These are phyloP conservation scores for Pseudoatta argentina DNA, from an alignment of 1,140 invertebrate species.

Conservation along the genomic window DNA sequence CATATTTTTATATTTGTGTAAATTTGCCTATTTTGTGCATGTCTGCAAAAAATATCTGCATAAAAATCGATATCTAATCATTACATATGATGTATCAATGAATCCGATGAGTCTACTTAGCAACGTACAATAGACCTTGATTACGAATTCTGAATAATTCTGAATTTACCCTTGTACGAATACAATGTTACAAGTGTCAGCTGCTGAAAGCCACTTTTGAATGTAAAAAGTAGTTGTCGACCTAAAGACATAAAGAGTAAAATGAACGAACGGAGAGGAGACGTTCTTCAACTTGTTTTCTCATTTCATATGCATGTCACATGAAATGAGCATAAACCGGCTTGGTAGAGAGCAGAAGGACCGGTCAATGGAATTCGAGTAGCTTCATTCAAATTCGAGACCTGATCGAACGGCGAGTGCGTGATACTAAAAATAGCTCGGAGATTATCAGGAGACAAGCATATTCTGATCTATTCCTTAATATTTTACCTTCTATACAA, in stretches of 20 bases:
- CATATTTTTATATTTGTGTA: too few relatives aligned
- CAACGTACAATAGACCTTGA: not conserved
- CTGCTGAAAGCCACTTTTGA: not conserved
- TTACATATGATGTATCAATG: not conserved
- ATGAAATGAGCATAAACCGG: constrained; percentile 4
- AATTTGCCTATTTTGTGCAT: too few relatives aligned
- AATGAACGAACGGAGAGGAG: not conserved
- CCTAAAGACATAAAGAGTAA: not conserved
- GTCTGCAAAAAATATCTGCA: too few relatives aligned
- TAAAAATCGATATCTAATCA: not conserved
- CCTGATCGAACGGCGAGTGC: not conserved
- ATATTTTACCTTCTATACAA: not conserved
- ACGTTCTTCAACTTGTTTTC: constrained; percentile 56
- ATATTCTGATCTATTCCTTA: not conserved
- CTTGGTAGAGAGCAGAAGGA: not conserved
- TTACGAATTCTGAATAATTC: not conserved
- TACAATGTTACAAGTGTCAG: not conserved
- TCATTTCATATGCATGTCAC: constrained; percentile 21
- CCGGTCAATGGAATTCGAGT: constrained; percentile 65
- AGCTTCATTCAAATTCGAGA: constrained; percentile 57
- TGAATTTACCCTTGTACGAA: not conserved
- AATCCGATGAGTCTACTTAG: constrained; percentile 20
- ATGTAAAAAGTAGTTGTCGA: constrained; percentile 8
- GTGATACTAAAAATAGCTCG: constrained; percentile 15
- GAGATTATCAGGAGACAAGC: not conserved